Conservation (phyloP, 2,888 invertebrate genomes). For the Ormia ochracea region DNA sequence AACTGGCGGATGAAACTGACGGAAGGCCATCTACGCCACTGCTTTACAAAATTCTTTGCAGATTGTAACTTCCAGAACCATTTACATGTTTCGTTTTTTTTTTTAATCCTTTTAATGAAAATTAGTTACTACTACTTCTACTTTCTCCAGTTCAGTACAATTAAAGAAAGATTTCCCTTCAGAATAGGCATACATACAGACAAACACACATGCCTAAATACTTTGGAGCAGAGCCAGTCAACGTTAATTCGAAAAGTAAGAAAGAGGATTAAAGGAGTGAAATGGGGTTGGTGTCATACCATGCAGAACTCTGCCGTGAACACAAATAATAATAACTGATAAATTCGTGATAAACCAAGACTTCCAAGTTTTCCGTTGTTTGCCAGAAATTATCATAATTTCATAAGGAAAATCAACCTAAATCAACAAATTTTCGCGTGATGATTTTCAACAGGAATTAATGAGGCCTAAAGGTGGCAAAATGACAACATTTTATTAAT, state of each 20-base stretch:
- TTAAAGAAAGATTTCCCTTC: slow-evolving; percentile 67
- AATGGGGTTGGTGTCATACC: neutral
- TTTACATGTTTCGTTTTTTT: slow-evolving; percentile 11
- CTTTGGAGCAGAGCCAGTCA: neutral
- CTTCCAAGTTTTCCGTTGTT: slow-evolving; percentile 65
- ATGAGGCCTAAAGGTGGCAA: slow-evolving; percentile 61
- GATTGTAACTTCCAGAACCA: slow-evolving; percentile 13
- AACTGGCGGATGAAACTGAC: neutral
- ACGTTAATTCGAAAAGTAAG: neutral
- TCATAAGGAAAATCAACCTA: slow-evolving; percentile 74
- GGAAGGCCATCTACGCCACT: neutral
- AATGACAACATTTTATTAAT: slow-evolving; percentile 55
- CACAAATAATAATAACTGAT: slow-evolving; percentile 55
- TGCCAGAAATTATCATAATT: slow-evolving; percentile 74
- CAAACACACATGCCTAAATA: neutral
- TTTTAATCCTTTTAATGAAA: slow-evolving; percentile 76
- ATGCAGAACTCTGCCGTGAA: slow-evolving; percentile 15
- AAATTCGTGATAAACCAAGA: slow-evolving; percentile 55
- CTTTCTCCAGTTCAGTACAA: slow-evolving; percentile 71
- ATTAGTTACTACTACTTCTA: slow-evolving; percentile 72
- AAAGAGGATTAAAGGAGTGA: neutral
- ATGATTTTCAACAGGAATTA: slow-evolving; percentile 61
- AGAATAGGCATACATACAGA: neutral
- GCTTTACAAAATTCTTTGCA: neutral
- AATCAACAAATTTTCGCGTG: slow-evolving; percentile 71